Conservation (phyloP, 1,140 invertebrate genomes). For the Diploscapter pachys region DNA sequence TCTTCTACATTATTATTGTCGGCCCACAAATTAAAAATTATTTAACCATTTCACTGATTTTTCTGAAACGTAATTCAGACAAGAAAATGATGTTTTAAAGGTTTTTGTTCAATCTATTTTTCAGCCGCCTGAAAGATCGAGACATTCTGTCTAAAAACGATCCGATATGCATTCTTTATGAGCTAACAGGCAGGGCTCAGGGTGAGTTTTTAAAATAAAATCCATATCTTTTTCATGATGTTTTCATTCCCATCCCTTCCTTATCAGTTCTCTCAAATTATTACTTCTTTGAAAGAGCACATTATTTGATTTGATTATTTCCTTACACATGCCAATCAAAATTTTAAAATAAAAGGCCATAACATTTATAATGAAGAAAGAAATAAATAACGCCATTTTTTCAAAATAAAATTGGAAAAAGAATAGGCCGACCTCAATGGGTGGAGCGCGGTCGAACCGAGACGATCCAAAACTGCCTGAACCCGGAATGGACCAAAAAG, state of each 20-base stretch:
- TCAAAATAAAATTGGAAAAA: background rate
- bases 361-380: background rate
- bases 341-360: background rate
- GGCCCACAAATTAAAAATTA: no score
- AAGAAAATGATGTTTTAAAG: no score
- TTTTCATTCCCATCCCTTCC: background rate
- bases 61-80: no score
- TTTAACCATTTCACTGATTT: no score
- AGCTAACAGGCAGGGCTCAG: background rate
- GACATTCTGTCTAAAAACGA: conserved; percentile 7
- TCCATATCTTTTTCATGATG: no score
- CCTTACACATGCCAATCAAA: background rate
- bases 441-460: conserved; percentile 64
- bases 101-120: background rate
- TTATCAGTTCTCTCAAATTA: no score
- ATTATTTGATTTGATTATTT: no score
- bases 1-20: no score
- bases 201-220: background rate
- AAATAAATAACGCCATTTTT: background rate
- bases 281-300: no score
- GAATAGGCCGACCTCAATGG: conserved; percentile 11
- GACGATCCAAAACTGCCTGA: conserved; percentile 64
- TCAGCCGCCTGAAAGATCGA: background rate
- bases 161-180: background rate
- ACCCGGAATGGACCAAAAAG: conserved; percentile 65